Conservation (phyloP, 2,888 invertebrate genomes). For the Eledona agricola region DNA sequence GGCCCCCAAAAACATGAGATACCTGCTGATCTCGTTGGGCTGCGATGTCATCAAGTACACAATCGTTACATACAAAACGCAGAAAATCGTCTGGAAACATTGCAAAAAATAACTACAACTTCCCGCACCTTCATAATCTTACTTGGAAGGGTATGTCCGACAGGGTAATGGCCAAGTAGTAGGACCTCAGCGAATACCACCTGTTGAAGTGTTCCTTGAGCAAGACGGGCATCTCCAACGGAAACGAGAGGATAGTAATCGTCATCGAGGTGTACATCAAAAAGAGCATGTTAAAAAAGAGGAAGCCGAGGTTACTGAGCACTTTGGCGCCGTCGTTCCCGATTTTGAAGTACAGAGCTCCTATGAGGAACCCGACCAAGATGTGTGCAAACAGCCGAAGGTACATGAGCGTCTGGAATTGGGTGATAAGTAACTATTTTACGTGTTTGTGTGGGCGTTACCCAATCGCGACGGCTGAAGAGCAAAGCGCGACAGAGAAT, state of each 20-base stretch:
- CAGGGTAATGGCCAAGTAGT: conserved; percentile 94
- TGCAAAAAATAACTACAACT: conserved; percentile 40
- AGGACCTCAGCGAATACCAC: conserved; percentile 95
- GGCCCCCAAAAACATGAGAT: conserved; percentile 87
- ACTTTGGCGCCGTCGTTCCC: conserved; percentile 97
- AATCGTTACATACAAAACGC: conserved; percentile 88
- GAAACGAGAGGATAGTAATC: conserved; percentile 97
- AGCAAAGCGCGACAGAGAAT: conserved; percentile 85
- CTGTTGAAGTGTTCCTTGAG: conserved; percentile 95
- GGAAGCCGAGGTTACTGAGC: conserved; percentile 93
- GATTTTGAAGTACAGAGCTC: conserved; percentile 93
- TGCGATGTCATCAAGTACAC: conserved; percentile 96
- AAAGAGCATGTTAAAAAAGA: conserved; percentile 98
- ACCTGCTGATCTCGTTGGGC: conserved; percentile 83
- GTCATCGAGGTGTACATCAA: conserved; percentile 99
- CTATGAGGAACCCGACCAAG: conserved; percentile 92
- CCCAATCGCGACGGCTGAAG: conserved; percentile 90
- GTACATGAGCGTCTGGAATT: conserved; percentile 88
- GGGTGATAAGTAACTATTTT: conserved; percentile 2
- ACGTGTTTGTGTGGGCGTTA: no score
- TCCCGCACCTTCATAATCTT: conserved; percentile 45
- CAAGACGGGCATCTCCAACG: conserved; percentile 94
- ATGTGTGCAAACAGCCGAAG: conserved; percentile 93
- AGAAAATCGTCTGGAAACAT: conserved; percentile 92
- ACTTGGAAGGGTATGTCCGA: conserved; percentile 99